These are phyloP conservation scores for Eulithis testata DNA, from an alignment of 2,888 invertebrate genomes.

Conservation along the genomic window DNA sequence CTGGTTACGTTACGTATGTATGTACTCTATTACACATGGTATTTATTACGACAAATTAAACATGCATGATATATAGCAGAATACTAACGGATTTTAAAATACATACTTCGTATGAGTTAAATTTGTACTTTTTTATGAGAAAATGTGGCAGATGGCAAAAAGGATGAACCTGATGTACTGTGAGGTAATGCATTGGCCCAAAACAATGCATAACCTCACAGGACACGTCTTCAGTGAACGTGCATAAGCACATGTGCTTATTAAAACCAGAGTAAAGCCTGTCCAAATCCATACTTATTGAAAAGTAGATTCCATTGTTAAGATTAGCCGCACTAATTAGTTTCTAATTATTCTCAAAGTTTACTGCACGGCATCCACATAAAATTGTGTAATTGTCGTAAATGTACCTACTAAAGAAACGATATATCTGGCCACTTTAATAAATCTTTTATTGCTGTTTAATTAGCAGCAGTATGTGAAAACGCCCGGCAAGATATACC, in stretches of 20 bases:
- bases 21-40: too few species aligned
- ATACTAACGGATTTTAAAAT: too few species aligned
- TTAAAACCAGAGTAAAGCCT: neutral
- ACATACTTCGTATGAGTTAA: too few species aligned
- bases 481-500: slow-evolving; percentile 42
- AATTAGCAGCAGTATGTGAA: slow-evolving; percentile 69
- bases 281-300: neutral
- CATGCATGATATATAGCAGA: too few species aligned
- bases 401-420: slow-evolving; percentile 49
- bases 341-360: slow-evolving; percentile 40
- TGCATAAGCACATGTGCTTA: neutral
- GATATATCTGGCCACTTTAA: slow-evolving; percentile 58
- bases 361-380: slow-evolving; percentile 38
- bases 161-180: too few species aligned
- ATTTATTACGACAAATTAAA: too few species aligned
- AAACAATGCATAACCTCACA: too few species aligned
- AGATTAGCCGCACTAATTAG: slow-evolving; percentile 42
- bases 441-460: slow-evolving; percentile 67
- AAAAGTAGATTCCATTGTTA: slow-evolving; percentile 32
- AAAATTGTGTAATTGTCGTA: slow-evolving; percentile 52
- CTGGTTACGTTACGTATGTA: neutral
- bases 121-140: too few species aligned
- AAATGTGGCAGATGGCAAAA: too few species aligned
- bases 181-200: too few species aligned
- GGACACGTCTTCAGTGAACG: too few species aligned